Base-by-base conservation (phyloP, 2,113 vertebrate species). In the Camelus dromedarius region DNA sequence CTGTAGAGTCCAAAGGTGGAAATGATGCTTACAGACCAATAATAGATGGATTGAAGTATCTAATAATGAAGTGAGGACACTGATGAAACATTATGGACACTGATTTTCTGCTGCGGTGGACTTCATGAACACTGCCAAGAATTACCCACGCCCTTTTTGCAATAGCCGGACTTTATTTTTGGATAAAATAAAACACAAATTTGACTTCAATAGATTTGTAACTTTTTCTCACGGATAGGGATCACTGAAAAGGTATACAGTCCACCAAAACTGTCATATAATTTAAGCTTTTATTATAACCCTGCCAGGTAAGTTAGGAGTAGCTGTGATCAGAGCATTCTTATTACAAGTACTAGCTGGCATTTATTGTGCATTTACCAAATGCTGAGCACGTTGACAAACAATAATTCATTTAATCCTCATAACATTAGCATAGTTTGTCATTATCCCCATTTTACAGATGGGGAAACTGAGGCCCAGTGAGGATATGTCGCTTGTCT, bases 241-340 rank as follows among this genome's bases (percentile, higher is more conserved):
- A 48, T 87, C 54, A 96, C 3, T 89, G 85, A 11, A 30, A 82
- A 70, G 12, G 16, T 38, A 76, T 35, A 12, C 0, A 46, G 69
- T 50, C 79, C 38, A 58, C 26, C 60, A 79, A 86, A 50, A 19
- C 67, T 86, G 76, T 46, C 22, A 75, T 69, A n/a, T 54, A 82
- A 88, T 81, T 83, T 64, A 70, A 75, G 19, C 48, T 95, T 72
- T 91, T 93, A 50, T 73, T 66, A 73, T 46, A 82, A 72, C 11
- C 1, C 12, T 75, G 15, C 13, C 14, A 56, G 35, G 73, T 70
- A 79, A 58, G 26, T 73, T 62, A 86, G 38, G 18, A 38, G 54
- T 22, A 46, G 28, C 16, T 82, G 46, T 56, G 70, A 58, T 76
- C 35, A 93, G 18, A 58, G 8, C 50, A 19, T 82, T 89, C 26